Percentiles rank a stretch among this genome's conserved stretches.
Conservation (phyloP, 2,113 vertebrate genomes). For the Spheniscus mendiculus region DNA sequence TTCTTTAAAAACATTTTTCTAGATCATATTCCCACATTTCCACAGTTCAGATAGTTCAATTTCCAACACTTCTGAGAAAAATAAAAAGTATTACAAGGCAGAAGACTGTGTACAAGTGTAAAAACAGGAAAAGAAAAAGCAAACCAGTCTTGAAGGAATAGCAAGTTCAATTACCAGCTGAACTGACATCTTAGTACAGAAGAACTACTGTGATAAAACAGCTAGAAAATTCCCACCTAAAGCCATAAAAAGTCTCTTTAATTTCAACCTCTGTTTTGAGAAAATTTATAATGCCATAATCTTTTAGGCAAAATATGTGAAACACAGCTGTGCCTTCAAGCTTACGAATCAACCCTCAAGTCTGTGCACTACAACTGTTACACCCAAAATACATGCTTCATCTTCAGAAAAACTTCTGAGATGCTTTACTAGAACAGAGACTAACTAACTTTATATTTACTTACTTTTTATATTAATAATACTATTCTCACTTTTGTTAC, state of each 20-base stretch:
- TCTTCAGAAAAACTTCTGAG: neutral
- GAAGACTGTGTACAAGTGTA: neutral
- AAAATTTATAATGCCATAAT: neutral
- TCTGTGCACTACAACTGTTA: neutral
- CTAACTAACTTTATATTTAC: neutral
- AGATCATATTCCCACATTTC: neutral
- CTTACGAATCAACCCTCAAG: neutral
- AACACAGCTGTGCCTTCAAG: neutral
- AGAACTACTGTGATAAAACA: neutral
- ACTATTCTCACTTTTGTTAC: neutral
- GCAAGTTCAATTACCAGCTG: neutral
- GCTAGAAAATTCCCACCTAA: neutral
- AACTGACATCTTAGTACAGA: neutral
- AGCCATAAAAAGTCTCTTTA: neutral
- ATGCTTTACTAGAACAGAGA: neutral
- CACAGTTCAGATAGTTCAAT: neutral
- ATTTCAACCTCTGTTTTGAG: neutral
- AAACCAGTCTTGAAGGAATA: conserved; percentile 14
- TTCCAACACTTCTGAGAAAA: neutral
- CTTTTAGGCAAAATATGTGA: neutral
- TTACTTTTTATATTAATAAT: neutral
- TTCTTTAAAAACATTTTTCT: neutral
- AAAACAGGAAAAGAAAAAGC: neutral
- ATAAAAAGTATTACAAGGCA: neutral
- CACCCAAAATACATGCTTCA: neutral